phyloP scores from a whole-genome alignment of 2,797 vertebrate genomes.

The Chiroxiphia lanceolata region DNA sequence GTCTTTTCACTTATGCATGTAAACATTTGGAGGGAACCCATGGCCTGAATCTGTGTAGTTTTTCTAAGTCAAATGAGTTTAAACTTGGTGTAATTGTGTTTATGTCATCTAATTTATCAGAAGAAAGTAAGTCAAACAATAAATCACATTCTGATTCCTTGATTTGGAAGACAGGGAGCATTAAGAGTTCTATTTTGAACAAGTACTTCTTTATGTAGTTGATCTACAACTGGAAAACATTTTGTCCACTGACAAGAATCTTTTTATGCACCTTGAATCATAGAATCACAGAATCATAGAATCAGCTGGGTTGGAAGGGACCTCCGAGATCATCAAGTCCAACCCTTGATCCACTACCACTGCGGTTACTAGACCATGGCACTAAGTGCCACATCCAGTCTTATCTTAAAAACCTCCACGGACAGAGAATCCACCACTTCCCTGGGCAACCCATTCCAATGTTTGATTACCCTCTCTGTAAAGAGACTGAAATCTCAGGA shows the following conservation, averaged over 20 bases:
- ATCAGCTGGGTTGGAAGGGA: too few species aligned
- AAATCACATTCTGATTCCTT: background rate
- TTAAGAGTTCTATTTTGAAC: background rate
- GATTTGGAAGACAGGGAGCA: background rate
- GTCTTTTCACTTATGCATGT: background rate
- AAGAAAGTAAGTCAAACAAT: background rate
- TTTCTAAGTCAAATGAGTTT: background rate
- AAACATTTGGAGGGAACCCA: background rate
- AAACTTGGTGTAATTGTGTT: background rate
- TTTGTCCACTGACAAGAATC: too few species aligned
- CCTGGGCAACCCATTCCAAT: too few species aligned
- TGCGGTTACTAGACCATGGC: too few species aligned
- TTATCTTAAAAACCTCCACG: too few species aligned
- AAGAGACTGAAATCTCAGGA: background rate
- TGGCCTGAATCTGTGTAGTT: background rate
- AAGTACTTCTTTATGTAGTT: background rate
- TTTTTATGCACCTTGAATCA: too few species aligned
- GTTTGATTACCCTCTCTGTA: too few species aligned
- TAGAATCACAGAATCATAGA: too few species aligned
- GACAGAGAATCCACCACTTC: too few species aligned
- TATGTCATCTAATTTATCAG: background rate
- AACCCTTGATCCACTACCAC: too few species aligned
- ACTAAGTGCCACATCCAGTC: too few species aligned
- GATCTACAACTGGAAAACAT: background rate
- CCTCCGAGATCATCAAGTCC: too few species aligned